These are phyloP conservation scores for Montipora capitata DNA, from an alignment of 92 coral and sea anemone species.

Conservation along the genomic window DNA sequence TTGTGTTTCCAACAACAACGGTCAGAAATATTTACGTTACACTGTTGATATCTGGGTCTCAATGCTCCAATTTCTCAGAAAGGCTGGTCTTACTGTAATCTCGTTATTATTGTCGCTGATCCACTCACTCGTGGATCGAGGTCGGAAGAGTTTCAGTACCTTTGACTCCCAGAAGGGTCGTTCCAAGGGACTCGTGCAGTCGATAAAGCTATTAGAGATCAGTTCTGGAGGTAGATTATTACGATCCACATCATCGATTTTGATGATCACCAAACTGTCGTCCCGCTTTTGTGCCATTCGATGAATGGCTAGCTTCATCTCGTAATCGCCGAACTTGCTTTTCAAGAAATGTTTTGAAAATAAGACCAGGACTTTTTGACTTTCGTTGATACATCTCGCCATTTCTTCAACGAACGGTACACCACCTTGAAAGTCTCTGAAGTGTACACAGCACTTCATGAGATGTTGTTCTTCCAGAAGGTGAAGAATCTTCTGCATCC, in stretches of 20 bases:
- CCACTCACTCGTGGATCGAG: too few species aligned
- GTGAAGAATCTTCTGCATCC: neutral
- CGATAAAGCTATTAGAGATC: neutral
- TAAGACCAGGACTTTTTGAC: constrained; percentile 30
- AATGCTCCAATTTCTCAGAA: too few species aligned
- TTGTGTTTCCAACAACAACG: too few species aligned
- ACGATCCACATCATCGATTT: constrained; percentile 19
- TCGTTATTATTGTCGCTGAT: too few species aligned
- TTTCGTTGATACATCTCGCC: constrained; percentile 19
- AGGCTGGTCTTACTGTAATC: too few species aligned
- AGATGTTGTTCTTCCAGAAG: constrained; percentile 17
- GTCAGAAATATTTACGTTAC: too few species aligned
- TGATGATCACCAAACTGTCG: constrained; percentile 17
- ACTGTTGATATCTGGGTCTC: too few species aligned
- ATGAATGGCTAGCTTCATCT: constrained; percentile 24
- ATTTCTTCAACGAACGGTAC: constrained; percentile 13
- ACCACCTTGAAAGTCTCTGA: constrained; percentile 30
- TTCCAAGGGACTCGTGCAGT: neutral
- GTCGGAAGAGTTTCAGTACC: neutral
- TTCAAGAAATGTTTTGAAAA: constrained; percentile 16
- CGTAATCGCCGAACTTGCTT: constrained; percentile 18
- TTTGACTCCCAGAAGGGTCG: neutral
- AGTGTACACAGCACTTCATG: constrained; percentile 38
- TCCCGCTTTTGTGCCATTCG: neutral
- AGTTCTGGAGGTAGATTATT: neutral